A percentile compares a stretch with the other conserved stretches of the same genome.
Conservation (phyloP, 92 coral and sea anemone genomes). For the Parazoanthus swiftii region DNA sequence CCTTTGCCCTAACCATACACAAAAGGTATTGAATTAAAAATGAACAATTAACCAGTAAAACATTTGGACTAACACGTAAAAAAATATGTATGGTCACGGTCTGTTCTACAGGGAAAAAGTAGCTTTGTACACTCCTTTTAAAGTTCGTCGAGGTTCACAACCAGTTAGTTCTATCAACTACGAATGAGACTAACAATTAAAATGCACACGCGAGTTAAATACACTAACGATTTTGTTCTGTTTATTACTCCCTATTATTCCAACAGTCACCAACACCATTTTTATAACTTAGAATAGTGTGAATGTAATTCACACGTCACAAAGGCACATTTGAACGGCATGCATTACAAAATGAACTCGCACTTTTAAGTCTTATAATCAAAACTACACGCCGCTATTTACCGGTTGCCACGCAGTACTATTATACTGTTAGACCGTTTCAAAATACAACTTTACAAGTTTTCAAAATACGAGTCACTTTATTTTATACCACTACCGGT, state of each 20-base stretch:
- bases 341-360: background rate
- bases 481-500: too few relatives aligned
- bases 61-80: too few relatives aligned
- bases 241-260: background rate
- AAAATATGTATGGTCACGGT: too few relatives aligned
- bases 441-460: too few relatives aligned
- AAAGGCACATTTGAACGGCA: background rate
- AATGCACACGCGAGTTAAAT: background rate
- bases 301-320: background rate
- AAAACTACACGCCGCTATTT: background rate
- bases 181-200: too few relatives aligned
- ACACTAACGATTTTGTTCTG: background rate
- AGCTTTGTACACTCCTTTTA: too few relatives aligned
- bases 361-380: background rate
- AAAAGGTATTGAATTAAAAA: too few relatives aligned
- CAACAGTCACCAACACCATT: background rate
- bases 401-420: too few relatives aligned
- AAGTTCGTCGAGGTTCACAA: background rate
- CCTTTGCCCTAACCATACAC: too few relatives aligned
- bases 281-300: background rate
- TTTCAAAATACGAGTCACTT: too few relatives aligned
- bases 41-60: too few relatives aligned
- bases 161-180: background rate
- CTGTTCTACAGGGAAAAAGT: too few relatives aligned
- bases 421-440: background rate